phyloP scores from a whole-genome alignment of 1,140 invertebrate species.

The Drosophila fuyamai region DNA sequence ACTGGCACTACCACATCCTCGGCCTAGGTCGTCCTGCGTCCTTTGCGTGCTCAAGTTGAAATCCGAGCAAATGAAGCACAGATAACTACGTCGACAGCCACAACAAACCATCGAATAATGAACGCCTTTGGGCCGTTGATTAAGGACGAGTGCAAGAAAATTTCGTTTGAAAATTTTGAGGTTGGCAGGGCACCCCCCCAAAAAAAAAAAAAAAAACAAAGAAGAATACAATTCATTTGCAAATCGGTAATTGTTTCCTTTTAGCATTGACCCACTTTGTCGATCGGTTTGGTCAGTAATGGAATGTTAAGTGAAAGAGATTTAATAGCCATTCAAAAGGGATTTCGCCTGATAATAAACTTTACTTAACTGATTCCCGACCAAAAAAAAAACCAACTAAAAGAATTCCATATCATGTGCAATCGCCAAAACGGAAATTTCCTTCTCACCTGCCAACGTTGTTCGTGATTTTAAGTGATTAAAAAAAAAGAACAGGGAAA shows the following conservation, averaged over 20 bases:
- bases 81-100: slow-evolving; percentile 54
- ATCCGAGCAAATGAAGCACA: slow-evolving; percentile 75
- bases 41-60: slow-evolving; percentile 80
- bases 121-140: slow-evolving; percentile 64
- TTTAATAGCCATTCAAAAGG: slow-evolving; percentile 2
- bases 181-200: slow-evolving; percentile 6
- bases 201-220: slow-evolving; percentile 4
- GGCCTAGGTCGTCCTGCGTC: slow-evolving; percentile 26
- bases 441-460: slow-evolving; percentile 1
- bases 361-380: slow-evolving; percentile 11
- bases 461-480: slow-evolving; percentile 48
- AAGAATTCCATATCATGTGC: slow-evolving; percentile 6
- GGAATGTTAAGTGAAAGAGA: background rate
- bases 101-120: slow-evolving; percentile 41
- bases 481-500: background rate
- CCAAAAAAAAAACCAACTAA: background rate
- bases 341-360: slow-evolving; percentile 4
- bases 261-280: slow-evolving; percentile 73
- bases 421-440: slow-evolving; percentile 23
- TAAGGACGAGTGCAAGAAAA: slow-evolving; percentile 72
- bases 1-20: background rate
- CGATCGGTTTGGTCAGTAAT: background rate
- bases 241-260: slow-evolving; percentile 68
- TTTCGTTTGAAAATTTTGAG: slow-evolving; percentile 62
- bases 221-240: slow-evolving; percentile 20